phyloP scores from a whole-genome alignment of 1,140 invertebrate genomes.

The Drosophila bocki region DNA sequence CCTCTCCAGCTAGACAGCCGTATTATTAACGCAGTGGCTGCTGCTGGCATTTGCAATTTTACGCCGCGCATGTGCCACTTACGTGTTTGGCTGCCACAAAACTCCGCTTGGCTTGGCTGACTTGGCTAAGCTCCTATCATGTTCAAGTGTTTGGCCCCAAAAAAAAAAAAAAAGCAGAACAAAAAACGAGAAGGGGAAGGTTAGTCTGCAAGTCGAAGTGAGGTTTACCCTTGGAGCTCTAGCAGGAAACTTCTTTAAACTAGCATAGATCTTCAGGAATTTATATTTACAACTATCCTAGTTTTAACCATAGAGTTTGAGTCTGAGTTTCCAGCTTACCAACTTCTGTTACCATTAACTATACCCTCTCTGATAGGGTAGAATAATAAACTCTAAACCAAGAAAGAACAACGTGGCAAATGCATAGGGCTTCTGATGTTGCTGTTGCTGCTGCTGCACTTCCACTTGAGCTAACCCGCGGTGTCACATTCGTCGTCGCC shows the following conservation, averaged over 20 bases:
- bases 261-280: background rate
- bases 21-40: constrained; percentile 73
- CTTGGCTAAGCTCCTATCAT: constrained; percentile 76
- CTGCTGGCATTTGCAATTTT: constrained; percentile 69
- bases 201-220: background rate
- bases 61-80: constrained; percentile 77
- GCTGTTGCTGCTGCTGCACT: constrained; percentile 56
- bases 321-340: background rate
- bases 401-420: constrained; percentile 37
- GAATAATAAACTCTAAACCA: constrained; percentile 36
- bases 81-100: constrained; percentile 69
- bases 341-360: background rate
- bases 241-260: background rate
- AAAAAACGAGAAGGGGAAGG: constrained; percentile 15
- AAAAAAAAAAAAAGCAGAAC: constrained; percentile 47
- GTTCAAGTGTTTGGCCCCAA: constrained; percentile 79
- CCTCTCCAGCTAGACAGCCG: constrained; percentile 62
- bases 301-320: too few species aligned
- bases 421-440: constrained; percentile 67
- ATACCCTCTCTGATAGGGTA: background rate
- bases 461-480: constrained; percentile 73
- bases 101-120: constrained; percentile 62
- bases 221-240: background rate
- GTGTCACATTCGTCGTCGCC: constrained; percentile 53
- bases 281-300: too few species aligned